A percentile compares a stretch with the other conserved stretches of the same genome.
Evolutionary conservation across 2,113 vertebrate genomes (phyloP).

Genomic region (Xyrauchen texanus): DNA sequence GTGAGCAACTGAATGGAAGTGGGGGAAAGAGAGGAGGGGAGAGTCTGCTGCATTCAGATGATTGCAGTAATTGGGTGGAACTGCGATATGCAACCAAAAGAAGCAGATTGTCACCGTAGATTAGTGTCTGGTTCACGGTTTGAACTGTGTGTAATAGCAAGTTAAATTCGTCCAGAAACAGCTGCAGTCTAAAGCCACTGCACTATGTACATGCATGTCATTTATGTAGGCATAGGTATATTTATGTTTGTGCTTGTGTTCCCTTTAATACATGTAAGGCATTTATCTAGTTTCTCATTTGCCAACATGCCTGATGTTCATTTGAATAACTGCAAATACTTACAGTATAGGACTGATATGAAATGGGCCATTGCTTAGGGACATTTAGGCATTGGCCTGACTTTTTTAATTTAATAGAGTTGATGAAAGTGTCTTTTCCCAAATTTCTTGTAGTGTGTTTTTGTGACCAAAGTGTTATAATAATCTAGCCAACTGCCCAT

Average conservation of each 20-base stretch:
- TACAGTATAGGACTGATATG: no score
- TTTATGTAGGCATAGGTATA: constrained; percentile 37
- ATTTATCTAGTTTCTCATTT: no score
- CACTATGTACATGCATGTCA: constrained; percentile 54
- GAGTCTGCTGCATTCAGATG: constrained; percentile 64
- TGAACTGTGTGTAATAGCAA: constrained; percentile 79
- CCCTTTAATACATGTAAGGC: no score
- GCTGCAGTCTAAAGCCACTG: constrained; percentile 15
- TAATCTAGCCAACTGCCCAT: not conserved
- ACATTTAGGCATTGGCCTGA: no score
- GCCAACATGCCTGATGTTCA: no score
- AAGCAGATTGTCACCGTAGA: constrained; percentile 78
- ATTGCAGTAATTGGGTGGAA: constrained; percentile 76
- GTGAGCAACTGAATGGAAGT: not conserved
- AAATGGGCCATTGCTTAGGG: no score
- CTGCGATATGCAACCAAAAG: constrained; percentile 81
- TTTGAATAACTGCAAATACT: no score
- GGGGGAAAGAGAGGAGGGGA: constrained; percentile 39
- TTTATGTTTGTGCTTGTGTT: constrained; percentile 9
- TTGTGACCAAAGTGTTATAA: not conserved
- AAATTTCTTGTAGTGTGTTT: no score
- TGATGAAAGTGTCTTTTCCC: no score
- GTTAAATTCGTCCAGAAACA: constrained; percentile 68
- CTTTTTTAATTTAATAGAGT: no score
- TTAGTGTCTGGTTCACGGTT: constrained; percentile 78